Evolutionary conservation across 2,888 invertebrate species (phyloP).

Genomic region (Nephrotoma guestfalica): DNA sequence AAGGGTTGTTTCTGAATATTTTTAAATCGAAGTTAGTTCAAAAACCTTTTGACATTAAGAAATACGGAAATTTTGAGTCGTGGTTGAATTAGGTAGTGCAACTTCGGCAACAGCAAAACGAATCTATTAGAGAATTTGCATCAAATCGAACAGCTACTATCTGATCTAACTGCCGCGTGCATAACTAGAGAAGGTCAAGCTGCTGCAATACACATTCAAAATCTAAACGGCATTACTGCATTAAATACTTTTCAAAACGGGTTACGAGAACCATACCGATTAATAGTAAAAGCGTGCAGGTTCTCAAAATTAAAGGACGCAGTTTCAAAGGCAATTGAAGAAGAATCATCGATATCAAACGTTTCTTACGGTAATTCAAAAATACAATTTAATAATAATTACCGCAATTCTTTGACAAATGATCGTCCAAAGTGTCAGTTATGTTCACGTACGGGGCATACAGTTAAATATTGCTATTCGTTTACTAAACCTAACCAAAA

Average conservation of each 20-base stretch:
- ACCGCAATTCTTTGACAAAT: neutral
- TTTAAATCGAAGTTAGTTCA: neutral
- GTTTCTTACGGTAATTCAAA: neutral
- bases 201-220: neutral
- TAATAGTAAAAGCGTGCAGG: neutral
- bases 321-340: neutral
- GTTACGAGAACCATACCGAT: neutral
- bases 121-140: neutral
- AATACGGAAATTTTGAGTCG: neutral
- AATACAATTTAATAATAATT: neutral
- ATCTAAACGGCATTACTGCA: neutral
- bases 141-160: neutral
- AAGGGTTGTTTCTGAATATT: neutral
- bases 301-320: neutral
- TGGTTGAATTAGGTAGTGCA: neutral
- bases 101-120: neutral
- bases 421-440: too few relatives aligned
- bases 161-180: neutral
- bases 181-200: neutral
- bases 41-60: neutral
- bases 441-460: too few relatives aligned
- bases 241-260: neutral
- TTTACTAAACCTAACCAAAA: neutral
- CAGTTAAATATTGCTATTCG: too few relatives aligned
- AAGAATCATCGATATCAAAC: neutral